These are phyloP conservation scores for Parnassius apollo DNA, from an alignment of 2,888 invertebrate genomes.

Conservation along the genomic window DNA sequence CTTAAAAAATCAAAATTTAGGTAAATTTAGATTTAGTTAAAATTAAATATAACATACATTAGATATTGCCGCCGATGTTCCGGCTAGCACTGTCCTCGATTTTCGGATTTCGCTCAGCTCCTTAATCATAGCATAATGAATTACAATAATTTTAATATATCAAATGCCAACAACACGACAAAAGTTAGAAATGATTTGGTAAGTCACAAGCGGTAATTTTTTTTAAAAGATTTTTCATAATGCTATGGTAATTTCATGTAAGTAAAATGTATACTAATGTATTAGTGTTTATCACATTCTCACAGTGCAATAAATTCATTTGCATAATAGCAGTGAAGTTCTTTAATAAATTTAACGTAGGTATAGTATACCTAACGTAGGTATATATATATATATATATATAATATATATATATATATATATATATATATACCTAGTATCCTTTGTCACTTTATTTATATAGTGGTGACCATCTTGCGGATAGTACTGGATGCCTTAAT, in stretches of 20 bases:
- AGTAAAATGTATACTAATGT: slow-evolving; percentile 12
- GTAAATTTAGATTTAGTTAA: slow-evolving; percentile 28
- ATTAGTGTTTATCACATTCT: slow-evolving; percentile 6
- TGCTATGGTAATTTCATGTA: slow-evolving; percentile 24
- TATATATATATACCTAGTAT: too few species aligned
- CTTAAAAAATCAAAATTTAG: slow-evolving; percentile 28
- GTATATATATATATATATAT: too few species aligned
- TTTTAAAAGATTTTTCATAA: slow-evolving; percentile 17
- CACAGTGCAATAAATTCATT: neutral
- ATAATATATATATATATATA: too few species aligned
- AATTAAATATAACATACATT: slow-evolving; percentile 29
- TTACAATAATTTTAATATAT: slow-evolving; percentile 24
- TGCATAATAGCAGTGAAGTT: neutral
- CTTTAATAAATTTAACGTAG: neutral
- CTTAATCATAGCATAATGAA: slow-evolving; percentile 28
- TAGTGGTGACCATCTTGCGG: too few species aligned
- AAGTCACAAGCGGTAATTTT: slow-evolving; percentile 8
- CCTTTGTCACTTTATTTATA: too few species aligned
- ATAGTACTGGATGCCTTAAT: too few species aligned
- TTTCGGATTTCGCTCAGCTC: slow-evolving; percentile 30
- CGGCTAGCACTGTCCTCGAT: slow-evolving; percentile 29
- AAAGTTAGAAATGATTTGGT: slow-evolving; percentile 10
- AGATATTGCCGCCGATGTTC: slow-evolving; percentile 27
- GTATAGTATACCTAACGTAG: too few species aligned
- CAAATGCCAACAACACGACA: slow-evolving; percentile 19